phyloP scores from a whole-genome alignment of 2,113 vertebrate species.

The Todiramphus saurophagus region DNA sequence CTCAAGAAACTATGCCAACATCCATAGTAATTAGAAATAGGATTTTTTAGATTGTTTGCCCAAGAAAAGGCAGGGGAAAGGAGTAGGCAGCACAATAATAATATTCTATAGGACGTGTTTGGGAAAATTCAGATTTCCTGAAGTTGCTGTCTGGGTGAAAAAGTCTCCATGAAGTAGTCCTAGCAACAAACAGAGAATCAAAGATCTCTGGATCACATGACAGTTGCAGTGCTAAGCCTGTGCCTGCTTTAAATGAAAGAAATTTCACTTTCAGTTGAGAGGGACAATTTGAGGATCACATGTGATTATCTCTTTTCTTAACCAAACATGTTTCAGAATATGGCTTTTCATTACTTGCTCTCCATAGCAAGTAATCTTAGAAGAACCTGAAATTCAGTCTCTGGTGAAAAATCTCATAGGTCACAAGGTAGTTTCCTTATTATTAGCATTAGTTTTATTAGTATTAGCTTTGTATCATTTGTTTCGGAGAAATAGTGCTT shows the following conservation, averaged over 20 bases:
- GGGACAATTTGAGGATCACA: neutral
- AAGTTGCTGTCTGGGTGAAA: neutral
- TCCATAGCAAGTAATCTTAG: neutral
- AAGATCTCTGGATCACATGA: neutral
- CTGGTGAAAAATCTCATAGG: neutral
- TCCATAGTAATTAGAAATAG: neutral
- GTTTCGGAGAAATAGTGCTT: neutral
- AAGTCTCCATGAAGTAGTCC: neutral
- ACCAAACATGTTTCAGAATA: neutral
- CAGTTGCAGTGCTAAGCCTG: neutral
- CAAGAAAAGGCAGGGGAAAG: neutral
- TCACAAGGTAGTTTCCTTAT: neutral
- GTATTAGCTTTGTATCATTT: neutral
- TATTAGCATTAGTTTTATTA: neutral
- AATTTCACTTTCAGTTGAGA: neutral
- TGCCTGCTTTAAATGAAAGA: neutral
- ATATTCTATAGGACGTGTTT: neutral
- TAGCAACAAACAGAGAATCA: neutral
- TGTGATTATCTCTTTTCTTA: neutral
- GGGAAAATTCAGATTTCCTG: neutral
- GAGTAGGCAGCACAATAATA: neutral
- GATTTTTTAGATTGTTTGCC: neutral
- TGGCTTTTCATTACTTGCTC: neutral
- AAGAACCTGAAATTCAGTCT: neutral
- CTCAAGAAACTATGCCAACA: neutral